These are phyloP conservation scores for Dasyprocta punctata DNA, from an alignment of 2,113 vertebrate species.

Conservation along the genomic window DNA sequence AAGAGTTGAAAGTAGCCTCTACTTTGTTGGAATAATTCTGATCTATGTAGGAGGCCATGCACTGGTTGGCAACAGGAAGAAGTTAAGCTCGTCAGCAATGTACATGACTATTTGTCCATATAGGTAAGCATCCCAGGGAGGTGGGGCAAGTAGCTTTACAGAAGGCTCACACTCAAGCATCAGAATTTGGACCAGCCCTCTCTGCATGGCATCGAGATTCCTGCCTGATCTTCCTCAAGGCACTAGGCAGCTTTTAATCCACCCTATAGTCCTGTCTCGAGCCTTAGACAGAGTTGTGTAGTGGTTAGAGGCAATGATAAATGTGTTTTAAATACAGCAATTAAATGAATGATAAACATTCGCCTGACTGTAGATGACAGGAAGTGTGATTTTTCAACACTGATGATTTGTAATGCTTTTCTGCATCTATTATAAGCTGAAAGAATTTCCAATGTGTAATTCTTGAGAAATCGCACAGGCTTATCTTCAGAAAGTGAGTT, in stretches of 20 bases:
- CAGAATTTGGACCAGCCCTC: no score
- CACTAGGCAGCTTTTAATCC: not conserved
- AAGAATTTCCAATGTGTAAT: slow-evolving; percentile 53
- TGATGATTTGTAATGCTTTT: slow-evolving; percentile 49
- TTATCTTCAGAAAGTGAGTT: slow-evolving; percentile 48
- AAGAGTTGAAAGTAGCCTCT: not conserved
- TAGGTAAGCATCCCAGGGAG: no score
- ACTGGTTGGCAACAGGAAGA: fast-evolving
- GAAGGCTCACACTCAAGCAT: not conserved
- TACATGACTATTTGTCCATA: fast-evolving
- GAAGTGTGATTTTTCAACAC: slow-evolving; percentile 23
- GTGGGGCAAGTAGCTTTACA: not conserved
- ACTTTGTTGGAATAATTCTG: not conserved
- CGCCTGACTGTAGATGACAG: slow-evolving; percentile 66
- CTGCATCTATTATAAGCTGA: slow-evolving; percentile 37
- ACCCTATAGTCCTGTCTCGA: not conserved
- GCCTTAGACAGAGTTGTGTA: not conserved
- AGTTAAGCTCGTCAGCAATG: not conserved
- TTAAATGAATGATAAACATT: slow-evolving; percentile 66
- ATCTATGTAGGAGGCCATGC: not conserved
- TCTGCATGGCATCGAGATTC: not conserved
- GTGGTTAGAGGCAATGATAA: not conserved
- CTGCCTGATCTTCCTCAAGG: not conserved
- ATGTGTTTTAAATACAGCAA: slow-evolving; percentile 62
- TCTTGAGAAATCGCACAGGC: slow-evolving; percentile 47